phyloP scores from a whole-genome alignment of 1,140 invertebrate genomes.

The Cotesia glomerata region DNA sequence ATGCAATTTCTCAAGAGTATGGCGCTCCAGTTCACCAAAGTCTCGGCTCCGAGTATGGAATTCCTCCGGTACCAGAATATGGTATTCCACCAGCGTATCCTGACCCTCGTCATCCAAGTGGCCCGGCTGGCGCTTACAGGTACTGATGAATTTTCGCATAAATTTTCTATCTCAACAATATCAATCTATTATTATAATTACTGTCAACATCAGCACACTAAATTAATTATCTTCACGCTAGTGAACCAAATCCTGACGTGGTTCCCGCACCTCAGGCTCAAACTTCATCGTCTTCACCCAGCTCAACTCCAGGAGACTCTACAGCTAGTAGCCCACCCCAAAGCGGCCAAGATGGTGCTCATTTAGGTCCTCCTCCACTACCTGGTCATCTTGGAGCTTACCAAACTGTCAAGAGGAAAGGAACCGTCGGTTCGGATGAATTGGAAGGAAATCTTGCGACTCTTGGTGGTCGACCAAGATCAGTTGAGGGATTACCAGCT shows the following conservation, averaged over 20 bases:
- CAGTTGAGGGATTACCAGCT: conserved; percentile 76
- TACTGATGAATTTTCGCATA: conserved; percentile 31
- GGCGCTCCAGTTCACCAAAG: conserved; percentile 68
- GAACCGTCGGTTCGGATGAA: conserved; percentile 70
- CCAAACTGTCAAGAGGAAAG: conserved; percentile 84
- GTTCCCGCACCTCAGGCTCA: conserved; percentile 81
- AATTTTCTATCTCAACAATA: not conserved
- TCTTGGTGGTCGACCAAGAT: conserved; percentile 81
- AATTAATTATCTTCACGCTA: conserved; percentile 6
- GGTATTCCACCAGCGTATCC: conserved; percentile 79
- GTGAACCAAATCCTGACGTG: conserved; percentile 78
- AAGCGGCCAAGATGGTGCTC: conserved; percentile 69
- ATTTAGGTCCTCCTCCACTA: conserved; percentile 79
- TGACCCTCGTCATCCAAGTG: conserved; percentile 82
- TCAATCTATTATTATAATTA: not conserved
- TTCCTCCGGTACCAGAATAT: conserved; percentile 71
- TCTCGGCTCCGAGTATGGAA: conserved; percentile 72
- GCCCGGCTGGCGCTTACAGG: conserved; percentile 78
- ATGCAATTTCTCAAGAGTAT: conserved; percentile 71
- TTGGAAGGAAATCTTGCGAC: conserved; percentile 80
- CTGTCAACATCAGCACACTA: not conserved
- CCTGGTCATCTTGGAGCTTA: conserved; percentile 76
- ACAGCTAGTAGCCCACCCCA: conserved; percentile 70
- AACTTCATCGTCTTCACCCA: conserved; percentile 70
- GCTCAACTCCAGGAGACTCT: conserved; percentile 68